Evolutionary conservation across 1,140 invertebrate genomes (phyloP).

Genomic region (Mercenaria mercenaria): DNA sequence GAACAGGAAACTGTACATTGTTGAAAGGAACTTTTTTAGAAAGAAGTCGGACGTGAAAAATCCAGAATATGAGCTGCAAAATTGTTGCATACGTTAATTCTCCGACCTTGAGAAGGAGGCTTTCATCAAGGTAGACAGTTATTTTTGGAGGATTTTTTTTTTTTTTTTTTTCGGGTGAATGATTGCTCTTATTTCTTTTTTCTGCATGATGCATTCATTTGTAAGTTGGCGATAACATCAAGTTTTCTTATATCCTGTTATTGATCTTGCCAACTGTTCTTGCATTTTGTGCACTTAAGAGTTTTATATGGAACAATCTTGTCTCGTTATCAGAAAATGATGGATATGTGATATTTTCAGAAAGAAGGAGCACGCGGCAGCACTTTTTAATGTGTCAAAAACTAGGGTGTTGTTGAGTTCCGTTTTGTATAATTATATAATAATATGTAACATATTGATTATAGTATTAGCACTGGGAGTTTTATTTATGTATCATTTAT

Average conservation of each 20-base stretch:
- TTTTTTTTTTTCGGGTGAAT: neutral
- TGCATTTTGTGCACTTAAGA: neutral
- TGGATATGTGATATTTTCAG: too few relatives aligned
- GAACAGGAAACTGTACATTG: too few relatives aligned
- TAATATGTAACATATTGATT: too few relatives aligned
- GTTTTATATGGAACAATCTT: neutral
- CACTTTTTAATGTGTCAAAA: too few relatives aligned
- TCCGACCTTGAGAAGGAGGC: neutral
- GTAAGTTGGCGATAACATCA: neutral
- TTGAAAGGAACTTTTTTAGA: too few relatives aligned
- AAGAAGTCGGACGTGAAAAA: neutral
- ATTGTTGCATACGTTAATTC: slow-evolving; percentile 17
- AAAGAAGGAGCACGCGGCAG: too few relatives aligned
- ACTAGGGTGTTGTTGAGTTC: too few relatives aligned
- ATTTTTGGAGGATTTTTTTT: neutral
- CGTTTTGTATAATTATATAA: too few relatives aligned
- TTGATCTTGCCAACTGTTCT: neutral
- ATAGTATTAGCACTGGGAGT: too few relatives aligned
- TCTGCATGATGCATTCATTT: neutral
- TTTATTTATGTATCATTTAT: too few relatives aligned
- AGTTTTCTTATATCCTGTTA: neutral
- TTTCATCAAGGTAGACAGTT: slow-evolving; percentile 16
- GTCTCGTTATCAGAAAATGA: too few relatives aligned
- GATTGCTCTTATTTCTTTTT: neutral
- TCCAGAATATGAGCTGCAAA: neutral